phyloP scores from a whole-genome alignment of 2,797 vertebrate genomes.

The Gouania willdenowi region DNA sequence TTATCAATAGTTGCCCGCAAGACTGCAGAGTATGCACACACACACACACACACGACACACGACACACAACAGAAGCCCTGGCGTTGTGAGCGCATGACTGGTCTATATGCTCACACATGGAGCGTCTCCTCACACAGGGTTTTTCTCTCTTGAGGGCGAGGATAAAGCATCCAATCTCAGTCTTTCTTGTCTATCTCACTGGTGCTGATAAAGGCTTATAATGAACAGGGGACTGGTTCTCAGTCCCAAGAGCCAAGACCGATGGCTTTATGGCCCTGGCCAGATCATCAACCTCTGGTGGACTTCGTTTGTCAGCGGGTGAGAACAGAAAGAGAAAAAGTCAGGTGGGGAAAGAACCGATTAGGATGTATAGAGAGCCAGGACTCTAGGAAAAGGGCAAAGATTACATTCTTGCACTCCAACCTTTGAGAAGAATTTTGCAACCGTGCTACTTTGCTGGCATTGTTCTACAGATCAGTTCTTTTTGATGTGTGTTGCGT shows the following conservation, averaged over 20 bases:
- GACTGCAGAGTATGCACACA: slow-evolving; percentile 23
- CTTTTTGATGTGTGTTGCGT: slow-evolving; percentile 49
- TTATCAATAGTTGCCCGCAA: slow-evolving; percentile 62
- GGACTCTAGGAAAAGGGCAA: slow-evolving; percentile 10
- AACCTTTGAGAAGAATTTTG: slow-evolving; percentile 61
- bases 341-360: slow-evolving; percentile 16
- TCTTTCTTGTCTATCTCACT: slow-evolving; percentile 73
- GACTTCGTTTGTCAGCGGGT: slow-evolving; percentile 64
- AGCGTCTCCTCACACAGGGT: slow-evolving; percentile 36
- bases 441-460: slow-evolving; percentile 45
- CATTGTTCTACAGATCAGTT: slow-evolving; percentile 38
- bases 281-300: slow-evolving; percentile 64
- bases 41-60: slow-evolving; percentile 6
- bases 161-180: slow-evolving; percentile 66
- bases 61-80: slow-evolving; percentile 35
- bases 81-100: slow-evolving; percentile 51
- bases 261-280: slow-evolving; percentile 64
- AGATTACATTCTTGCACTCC: slow-evolving; percentile 73
- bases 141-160: slow-evolving; percentile 59
- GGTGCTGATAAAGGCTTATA: slow-evolving; percentile 71
- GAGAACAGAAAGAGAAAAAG: slow-evolving; percentile 34
- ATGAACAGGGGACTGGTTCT: slow-evolving; percentile 69
- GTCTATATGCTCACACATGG: slow-evolving; percentile 17
- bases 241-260: slow-evolving; percentile 58
- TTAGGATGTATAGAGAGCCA: slow-evolving; percentile 10